Evolutionary conservation across 2,888 invertebrate genomes (phyloP).

Genomic region (Notodonta dromedarius): DNA sequence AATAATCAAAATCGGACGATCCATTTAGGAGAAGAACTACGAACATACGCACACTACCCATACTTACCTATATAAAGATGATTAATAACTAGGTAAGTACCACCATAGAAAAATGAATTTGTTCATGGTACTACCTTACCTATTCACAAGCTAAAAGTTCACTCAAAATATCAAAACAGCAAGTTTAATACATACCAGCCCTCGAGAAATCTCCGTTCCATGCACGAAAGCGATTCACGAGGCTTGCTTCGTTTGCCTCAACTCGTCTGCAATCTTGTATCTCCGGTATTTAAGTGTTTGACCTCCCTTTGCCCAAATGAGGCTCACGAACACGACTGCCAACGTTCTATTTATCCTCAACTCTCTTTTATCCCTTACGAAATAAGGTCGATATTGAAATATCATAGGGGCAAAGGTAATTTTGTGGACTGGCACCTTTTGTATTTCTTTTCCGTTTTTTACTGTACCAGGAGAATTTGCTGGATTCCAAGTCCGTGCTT

Average conservation of each 20-base stretch:
- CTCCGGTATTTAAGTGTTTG: constrained; percentile 79
- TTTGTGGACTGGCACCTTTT: constrained; percentile 65
- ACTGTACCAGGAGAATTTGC: constrained; percentile 68
- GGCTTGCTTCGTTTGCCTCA: constrained; percentile 76
- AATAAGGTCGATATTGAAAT: constrained; percentile 51
- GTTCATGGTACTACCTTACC: not conserved
- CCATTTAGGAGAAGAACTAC: no score
- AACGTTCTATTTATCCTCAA: constrained; percentile 48
- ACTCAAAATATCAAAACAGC: constrained; percentile 38
- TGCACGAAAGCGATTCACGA: constrained; percentile 73
- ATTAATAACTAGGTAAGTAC: no score
- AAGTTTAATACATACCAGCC: constrained; percentile 50
- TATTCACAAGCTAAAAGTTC: constrained; percentile 19
- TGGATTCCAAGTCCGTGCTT: constrained; percentile 69
- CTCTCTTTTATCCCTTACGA: constrained; percentile 46
- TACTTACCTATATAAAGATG: not conserved
- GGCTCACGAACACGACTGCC: constrained; percentile 68
- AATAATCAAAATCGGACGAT: no score
- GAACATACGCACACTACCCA: not conserved
- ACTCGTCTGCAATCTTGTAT: constrained; percentile 79
- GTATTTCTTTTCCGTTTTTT: constrained; percentile 75
- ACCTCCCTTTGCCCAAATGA: constrained; percentile 78
- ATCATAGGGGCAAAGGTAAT: constrained; percentile 40
- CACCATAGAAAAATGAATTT: no score
- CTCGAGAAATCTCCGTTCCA: constrained; percentile 65